phyloP scores from a whole-genome alignment of 2,797 vertebrate species.

The Cuniculus paca region DNA sequence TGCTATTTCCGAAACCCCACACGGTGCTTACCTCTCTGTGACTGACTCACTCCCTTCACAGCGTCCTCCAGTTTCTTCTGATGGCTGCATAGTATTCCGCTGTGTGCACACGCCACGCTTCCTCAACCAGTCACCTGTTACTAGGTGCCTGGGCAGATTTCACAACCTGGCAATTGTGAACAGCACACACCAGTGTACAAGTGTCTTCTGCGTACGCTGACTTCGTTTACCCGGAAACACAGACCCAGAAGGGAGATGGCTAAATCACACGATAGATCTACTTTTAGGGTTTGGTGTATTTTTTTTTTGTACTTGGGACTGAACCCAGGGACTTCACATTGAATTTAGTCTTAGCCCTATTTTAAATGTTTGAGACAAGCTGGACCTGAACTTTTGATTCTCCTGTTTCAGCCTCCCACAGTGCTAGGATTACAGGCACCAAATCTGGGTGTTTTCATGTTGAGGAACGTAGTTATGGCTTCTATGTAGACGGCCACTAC shows the following conservation, averaged over 20 bases:
- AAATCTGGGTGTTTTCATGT: background rate
- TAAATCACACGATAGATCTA: background rate
- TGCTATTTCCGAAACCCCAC: background rate
- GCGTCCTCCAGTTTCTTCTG: background rate
- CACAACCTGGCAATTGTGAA: background rate
- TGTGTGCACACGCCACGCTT: no score
- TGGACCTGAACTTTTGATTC: background rate
- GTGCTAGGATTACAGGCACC: background rate
- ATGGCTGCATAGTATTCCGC: background rate
- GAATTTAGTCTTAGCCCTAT: background rate
- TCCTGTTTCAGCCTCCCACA: background rate
- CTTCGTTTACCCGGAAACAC: background rate
- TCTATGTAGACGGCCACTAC: background rate
- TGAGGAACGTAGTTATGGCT: background rate
- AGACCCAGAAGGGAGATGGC: background rate
- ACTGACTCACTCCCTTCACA: background rate
- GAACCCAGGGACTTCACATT: background rate
- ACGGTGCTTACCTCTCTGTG: background rate
- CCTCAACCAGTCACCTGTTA: background rate
- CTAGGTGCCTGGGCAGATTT: background rate
- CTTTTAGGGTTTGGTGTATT: background rate
- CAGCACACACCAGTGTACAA: background rate
- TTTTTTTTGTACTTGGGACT: background rate
- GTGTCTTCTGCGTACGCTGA: background rate
- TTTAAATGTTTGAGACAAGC: background rate